phyloP scores from a whole-genome alignment of 53 echinoderm and acorn worm genomes.

The Echinarachnius parma region DNA sequence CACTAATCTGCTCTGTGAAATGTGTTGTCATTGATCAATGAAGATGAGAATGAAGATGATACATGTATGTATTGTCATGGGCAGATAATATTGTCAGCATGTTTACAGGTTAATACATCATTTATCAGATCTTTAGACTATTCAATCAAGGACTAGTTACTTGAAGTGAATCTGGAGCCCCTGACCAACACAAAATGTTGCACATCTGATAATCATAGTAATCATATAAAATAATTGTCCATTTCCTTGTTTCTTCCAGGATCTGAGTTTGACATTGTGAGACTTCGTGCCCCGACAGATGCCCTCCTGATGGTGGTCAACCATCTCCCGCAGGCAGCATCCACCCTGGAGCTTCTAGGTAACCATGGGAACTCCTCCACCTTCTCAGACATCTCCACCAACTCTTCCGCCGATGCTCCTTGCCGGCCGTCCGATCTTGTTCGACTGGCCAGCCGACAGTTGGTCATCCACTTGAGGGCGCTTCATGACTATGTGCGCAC shows the following conservation, averaged over 20 bases:
- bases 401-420: conserved; percentile 50
- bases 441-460: conserved; percentile 70
- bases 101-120: too few species aligned
- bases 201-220: too few species aligned
- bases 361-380: conserved; percentile 44
- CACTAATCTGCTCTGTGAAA: too few species aligned
- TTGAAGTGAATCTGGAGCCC: too few species aligned
- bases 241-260: not conserved
- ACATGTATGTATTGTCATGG: too few species aligned
- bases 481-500: conserved; percentile 52
- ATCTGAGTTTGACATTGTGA: conserved; percentile 22
- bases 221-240: too few species aligned
- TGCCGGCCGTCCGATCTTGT: conserved; percentile 74
- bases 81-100: too few species aligned
- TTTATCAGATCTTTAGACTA: too few species aligned
- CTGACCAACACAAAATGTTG: too few species aligned
- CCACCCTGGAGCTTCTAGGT: conserved; percentile 59
- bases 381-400: conserved; percentile 48
- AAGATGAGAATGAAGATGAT: too few species aligned
- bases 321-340: conserved; percentile 43
- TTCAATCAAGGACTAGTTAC: too few species aligned
- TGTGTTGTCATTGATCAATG: too few species aligned
- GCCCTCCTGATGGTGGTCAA: conserved; percentile 33
- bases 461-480: conserved; percentile 35
- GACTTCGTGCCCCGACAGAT: conserved; percentile 15